phyloP scores from a whole-genome alignment of 1,140 invertebrate genomes.

The Papilio aristodemus region DNA sequence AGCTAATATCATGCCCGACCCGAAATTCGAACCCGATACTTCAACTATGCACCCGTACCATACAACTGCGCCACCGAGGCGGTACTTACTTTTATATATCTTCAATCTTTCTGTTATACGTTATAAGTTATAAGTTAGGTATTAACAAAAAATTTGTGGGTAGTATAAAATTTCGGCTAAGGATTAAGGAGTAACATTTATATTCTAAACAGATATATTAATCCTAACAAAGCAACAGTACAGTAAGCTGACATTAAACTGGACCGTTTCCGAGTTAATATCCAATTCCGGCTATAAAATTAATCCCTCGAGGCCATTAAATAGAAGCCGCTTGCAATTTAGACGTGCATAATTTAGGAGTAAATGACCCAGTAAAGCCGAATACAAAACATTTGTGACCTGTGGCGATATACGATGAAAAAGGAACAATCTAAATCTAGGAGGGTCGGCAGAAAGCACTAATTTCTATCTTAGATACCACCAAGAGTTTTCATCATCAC shows the following conservation, averaged over 20 bases:
- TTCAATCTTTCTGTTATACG: too few species aligned
- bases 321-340: slow-evolving; percentile 29
- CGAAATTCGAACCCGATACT: too few species aligned
- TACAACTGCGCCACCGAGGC: too few species aligned
- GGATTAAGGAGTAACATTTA: background rate
- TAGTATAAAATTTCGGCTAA: too few species aligned
- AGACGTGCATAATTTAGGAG: slow-evolving; percentile 26
- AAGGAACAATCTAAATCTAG: background rate
- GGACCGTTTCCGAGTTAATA: slow-evolving; percentile 27
- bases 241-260: slow-evolving; percentile 8
- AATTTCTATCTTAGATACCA: too few species aligned
- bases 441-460: too few species aligned
- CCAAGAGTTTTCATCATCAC: too few species aligned
- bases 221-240: background rate
- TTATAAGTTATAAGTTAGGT: too few species aligned
- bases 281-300: slow-evolving; percentile 25
- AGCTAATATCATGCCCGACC: too few species aligned
- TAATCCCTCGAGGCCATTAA: slow-evolving; percentile 26
- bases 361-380: slow-evolving; percentile 19
- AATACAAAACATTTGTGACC: slow-evolving; percentile 8
- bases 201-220: background rate
- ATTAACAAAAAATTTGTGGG: too few species aligned
- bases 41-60: too few species aligned
- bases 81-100: too few species aligned
- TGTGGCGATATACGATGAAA: background rate